Base-by-base conservation (phyloP, 64 coral and sea anemone species). In the Porites australiensis region DNA sequence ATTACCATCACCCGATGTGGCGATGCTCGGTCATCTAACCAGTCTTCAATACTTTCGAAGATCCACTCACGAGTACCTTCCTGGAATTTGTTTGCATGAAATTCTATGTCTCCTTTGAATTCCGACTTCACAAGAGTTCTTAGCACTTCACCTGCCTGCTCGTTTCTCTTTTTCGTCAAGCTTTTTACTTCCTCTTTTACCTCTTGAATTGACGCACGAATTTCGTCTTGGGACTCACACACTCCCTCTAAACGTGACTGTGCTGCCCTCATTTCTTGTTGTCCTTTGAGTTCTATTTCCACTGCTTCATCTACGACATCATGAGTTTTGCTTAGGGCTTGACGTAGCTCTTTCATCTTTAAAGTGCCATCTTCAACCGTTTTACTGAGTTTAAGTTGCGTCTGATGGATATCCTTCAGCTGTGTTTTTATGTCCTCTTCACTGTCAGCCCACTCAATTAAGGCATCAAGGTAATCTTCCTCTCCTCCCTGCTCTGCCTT, bases 21-120 rank as follows among this genome's bases (percentile, higher is more conserved):
- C 27, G 68, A 44, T n/a, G 54, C 55, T 58, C 44, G 50, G 47
- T 74, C 66, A 70, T 87, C 48, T 72, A 87, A 87, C 85, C 85
- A 87, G 8, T 51, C 37, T 23, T 87, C 20, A 8, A 87, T 50
- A 6, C 58, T 72, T 12, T 50, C 8, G 57, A 87, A 87, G 12
- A 87, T 15, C 85, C 85, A 87, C 19, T 87, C 85, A 72, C 85
- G 70, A 8, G 85, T 87, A 44, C 85, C 85, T 87, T 70, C 58
- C 46, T 54, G 52, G 85, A 67, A 87, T 70, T 57, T 87, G 21
- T 74, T 52, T 15, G 85, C 66, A 53, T 87, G 52, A 23, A 54
- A 71, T 11, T 87, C 85, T n/a, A 87, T 71, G 52, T 87, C 85
- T 27, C 85, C 50, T 58, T n/a, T 87, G 67, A 74, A 87, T 54